A percentile compares a stretch with the other conserved stretches of the same genome.
These are phyloP conservation scores for Nephrotoma appendiculata DNA, from an alignment of 2,888 invertebrate genomes.

Conservation along the genomic window DNA sequence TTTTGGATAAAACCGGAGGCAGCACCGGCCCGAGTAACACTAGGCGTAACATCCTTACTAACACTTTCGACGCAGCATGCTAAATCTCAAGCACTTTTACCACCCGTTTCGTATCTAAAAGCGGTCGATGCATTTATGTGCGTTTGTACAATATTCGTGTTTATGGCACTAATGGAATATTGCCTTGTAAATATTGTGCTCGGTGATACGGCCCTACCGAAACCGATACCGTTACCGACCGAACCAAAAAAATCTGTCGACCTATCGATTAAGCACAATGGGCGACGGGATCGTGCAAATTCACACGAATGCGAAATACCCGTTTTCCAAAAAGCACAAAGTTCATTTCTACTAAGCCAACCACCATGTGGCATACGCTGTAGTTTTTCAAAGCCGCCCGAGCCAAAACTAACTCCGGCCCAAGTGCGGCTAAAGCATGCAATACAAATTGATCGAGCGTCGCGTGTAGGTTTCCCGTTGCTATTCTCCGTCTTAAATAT, in stretches of 20 bases:
- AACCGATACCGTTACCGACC: constrained; percentile 25
- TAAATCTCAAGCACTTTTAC: constrained; percentile 82
- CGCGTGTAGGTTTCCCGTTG: constrained; percentile 54
- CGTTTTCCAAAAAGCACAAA: not conserved
- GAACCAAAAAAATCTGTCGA: constrained; percentile 7
- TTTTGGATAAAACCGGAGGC: constrained; percentile 95
- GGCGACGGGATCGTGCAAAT: not conserved
- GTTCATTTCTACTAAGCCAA: not conserved
- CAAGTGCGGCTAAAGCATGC: constrained; percentile 48
- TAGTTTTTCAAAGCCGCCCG: not conserved
- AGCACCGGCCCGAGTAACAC: constrained; percentile 80
- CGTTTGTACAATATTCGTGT: constrained; percentile 81
- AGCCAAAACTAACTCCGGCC: constrained; percentile 36
- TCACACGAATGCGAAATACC: not conserved
- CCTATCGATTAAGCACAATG: not conserved
- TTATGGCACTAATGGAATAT: constrained; percentile 89
- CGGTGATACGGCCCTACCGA: constrained; percentile 31
- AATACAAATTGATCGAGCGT: constrained; percentile 55
- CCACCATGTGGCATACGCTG: not conserved
- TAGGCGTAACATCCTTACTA: constrained; percentile 79
- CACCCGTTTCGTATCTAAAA: constrained; percentile 86
- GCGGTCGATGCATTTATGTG: constrained; percentile 90
- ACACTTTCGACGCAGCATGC: constrained; percentile 86
- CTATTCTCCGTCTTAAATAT: constrained; percentile 51
- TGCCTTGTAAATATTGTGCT: constrained; percentile 63